Conservation (phyloP, 2,113 vertebrate species). For the Dicrurus megarhynchus region DNA sequence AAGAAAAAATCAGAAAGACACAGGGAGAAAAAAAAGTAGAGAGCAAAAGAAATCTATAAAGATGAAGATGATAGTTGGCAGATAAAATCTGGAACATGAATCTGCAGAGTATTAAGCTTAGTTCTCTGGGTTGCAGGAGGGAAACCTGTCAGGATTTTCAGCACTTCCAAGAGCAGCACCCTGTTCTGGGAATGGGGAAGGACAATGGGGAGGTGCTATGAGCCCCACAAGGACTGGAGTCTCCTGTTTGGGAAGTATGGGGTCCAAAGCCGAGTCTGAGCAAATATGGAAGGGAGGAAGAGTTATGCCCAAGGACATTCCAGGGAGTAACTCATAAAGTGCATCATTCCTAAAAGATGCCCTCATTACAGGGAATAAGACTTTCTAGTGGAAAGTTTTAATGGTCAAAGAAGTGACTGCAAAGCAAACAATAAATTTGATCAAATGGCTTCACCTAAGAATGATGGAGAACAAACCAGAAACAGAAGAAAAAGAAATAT, state of each 20-base stretch:
- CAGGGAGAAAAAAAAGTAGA: background rate
- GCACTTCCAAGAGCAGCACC: background rate
- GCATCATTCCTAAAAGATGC: background rate
- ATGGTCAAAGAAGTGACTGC: background rate
- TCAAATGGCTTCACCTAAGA: background rate
- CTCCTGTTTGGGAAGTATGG: background rate
- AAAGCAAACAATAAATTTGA: background rate
- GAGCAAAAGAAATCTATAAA: background rate
- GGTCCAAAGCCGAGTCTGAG: background rate
- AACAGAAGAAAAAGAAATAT: background rate
- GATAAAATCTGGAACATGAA: background rate
- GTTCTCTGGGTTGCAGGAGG: background rate
- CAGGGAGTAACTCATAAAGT: background rate
- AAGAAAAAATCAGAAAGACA: background rate
- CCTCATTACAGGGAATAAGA: background rate
- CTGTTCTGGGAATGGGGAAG: background rate
- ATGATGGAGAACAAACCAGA: background rate
- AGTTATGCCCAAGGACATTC: background rate
- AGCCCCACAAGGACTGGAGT: background rate
- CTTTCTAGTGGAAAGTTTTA: background rate
- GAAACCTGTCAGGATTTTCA: background rate
- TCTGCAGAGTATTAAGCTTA: background rate
- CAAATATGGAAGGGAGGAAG: background rate
- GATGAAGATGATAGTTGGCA: background rate
- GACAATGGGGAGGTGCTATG: background rate